phyloP scores from a whole-genome alignment of 2,888 invertebrate genomes.

The Xylota sylvarum region DNA sequence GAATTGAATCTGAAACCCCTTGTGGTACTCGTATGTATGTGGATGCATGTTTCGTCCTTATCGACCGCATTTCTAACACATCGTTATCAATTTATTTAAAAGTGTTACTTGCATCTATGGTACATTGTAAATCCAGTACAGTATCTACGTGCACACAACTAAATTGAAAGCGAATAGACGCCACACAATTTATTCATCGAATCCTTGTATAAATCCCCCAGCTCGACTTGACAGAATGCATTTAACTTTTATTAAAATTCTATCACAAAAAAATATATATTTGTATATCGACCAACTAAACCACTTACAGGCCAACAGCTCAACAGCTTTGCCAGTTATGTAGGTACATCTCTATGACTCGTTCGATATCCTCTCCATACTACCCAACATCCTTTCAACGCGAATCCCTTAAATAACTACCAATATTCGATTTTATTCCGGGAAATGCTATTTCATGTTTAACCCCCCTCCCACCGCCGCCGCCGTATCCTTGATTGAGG shows the following conservation, averaged over 20 bases:
- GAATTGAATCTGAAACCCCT: too few species aligned
- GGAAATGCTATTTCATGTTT: conserved; percentile 44
- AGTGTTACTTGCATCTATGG: too few species aligned
- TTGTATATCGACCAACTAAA: neutral
- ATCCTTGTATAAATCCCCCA: neutral
- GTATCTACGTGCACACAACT: neutral
- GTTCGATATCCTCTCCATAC: neutral
- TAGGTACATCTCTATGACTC: neutral
- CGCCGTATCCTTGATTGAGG: conserved; percentile 8
- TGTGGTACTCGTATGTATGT: too few species aligned
- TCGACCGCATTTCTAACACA: too few species aligned
- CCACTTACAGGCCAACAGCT: neutral
- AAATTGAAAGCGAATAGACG: neutral
- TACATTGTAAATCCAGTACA: neutral
- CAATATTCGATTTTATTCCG: conserved; percentile 29
- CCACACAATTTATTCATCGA: conserved; percentile 27
- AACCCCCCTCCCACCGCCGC: too few species aligned
- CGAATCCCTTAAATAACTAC: neutral
- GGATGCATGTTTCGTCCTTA: too few species aligned
- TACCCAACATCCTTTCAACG: neutral
- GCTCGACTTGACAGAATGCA: neutral
- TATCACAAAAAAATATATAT: neutral
- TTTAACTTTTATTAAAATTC: neutral
- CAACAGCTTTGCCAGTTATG: too few species aligned
- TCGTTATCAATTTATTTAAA: too few species aligned